Base-by-base conservation (phyloP, 2,888 invertebrate genomes). In the Dysmachus trigonus region DNA sequence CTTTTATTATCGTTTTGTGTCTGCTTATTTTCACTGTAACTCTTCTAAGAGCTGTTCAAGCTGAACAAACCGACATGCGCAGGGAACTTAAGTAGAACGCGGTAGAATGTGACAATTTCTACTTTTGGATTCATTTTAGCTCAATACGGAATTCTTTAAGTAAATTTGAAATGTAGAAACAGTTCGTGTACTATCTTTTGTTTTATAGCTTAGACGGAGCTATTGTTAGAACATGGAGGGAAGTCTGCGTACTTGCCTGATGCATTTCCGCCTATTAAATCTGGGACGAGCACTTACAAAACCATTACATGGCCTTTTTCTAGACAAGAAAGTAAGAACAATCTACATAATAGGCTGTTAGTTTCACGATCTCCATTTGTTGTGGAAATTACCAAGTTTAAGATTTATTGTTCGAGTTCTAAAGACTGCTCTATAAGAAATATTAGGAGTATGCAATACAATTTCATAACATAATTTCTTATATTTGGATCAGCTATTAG, bases 1-100 rank as follows among this genome's bases (percentile, higher is more conserved):
- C 79, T 47, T 77, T 77, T 47, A 79, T 79, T 22, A 31, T 79
- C 51, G 79, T 51, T 51, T 51, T 51, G n/a, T 31, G 79, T 51
- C 41, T 76, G 76, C 38, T 31, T 27, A 10, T 51, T 31, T 27
- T 27, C 27, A 62, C 62, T 62, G 27, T 62, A 62, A 62, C 62
- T 62, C 62, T 62, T 62, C 62, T 27, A 47, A 62, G 62, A 62
- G 27, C 62, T 62, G 62, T 22, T 62, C 62, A 62, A 62, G 62
- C 62, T 62, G 62, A 62, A 27, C 62, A 62, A 53, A 62, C 62
- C 27, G 27, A 62, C 62, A 62, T 62, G 62, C 62, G 62, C 62
- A 27, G 62, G 22, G 62, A 27, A 62, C 62, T 47, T 62, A 62
- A 62, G 62, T 62, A 62, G 62, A 62, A 62, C 62, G 62, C 62